Evolutionary conservation across 1,140 invertebrate genomes (phyloP).

Genomic region (Ceratoteleas bidentatus): DNA sequence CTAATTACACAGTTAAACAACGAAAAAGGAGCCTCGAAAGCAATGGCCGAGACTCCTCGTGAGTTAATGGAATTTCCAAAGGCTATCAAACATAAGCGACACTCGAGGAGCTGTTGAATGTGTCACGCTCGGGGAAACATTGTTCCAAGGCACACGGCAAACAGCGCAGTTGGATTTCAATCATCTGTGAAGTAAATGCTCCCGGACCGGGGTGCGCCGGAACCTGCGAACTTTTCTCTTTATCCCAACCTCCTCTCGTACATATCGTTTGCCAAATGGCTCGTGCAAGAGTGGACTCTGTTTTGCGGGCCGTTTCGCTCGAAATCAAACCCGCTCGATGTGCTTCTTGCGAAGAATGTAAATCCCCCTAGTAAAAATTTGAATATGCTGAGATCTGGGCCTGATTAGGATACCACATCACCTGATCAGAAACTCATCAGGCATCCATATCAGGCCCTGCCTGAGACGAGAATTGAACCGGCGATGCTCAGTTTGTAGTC

Average conservation of each 20-base stretch:
- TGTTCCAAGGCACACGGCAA: slow-evolving; percentile 54
- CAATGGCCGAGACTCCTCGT: slow-evolving; percentile 14
- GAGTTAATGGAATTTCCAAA: slow-evolving; percentile 55
- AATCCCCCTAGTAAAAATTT: no score
- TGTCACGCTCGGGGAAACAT: slow-evolving; percentile 55
- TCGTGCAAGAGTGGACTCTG: slow-evolving; percentile 50
- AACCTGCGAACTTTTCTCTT: slow-evolving; percentile 43
- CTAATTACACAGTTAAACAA: slow-evolving; percentile 47
- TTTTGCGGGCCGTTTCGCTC: slow-evolving; percentile 32
- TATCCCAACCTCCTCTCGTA: slow-evolving; percentile 20
- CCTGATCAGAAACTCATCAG: no score
- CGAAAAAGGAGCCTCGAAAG: slow-evolving; percentile 23
- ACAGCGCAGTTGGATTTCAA: slow-evolving; percentile 63
- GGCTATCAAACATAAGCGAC: slow-evolving; percentile 52
- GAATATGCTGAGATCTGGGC: no score
- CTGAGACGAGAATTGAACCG: no score
- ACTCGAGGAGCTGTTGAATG: slow-evolving; percentile 49
- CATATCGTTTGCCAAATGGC: slow-evolving; percentile 52
- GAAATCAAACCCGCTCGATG: no score
- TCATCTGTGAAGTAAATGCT: slow-evolving; percentile 59
- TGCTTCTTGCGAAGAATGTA: no score
- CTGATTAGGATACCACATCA: no score
- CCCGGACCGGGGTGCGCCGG: slow-evolving; percentile 25
- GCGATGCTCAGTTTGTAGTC: no score
- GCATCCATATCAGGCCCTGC: no score